Evolutionary conservation across 1,140 invertebrate species (phyloP).

Genomic region (Spodoptera litura): DNA sequence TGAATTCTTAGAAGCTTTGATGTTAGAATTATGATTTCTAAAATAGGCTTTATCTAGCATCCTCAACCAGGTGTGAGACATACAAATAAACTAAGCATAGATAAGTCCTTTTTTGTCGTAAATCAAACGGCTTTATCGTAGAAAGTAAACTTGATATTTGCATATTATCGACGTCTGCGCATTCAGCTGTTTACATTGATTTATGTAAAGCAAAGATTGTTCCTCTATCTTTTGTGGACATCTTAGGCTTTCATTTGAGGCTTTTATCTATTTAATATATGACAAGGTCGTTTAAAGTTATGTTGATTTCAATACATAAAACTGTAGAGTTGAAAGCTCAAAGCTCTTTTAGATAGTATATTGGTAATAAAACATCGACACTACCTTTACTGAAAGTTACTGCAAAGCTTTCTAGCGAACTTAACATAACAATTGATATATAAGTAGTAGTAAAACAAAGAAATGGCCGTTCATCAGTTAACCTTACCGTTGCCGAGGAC

Average conservation of each 20-base stretch:
- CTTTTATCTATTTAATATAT: too few species aligned
- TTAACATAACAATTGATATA: conserved; percentile 14
- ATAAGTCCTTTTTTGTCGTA: conserved; percentile 39
- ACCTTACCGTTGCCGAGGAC: conserved; percentile 6
- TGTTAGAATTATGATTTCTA: not conserved
- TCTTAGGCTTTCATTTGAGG: conserved; percentile 9
- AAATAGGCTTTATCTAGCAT: not conserved
- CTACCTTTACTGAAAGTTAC: not conserved
- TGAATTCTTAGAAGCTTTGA: not conserved
- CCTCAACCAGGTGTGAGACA: conserved; percentile 5
- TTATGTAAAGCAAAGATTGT: conserved; percentile 28
- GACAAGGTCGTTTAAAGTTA: too few species aligned
- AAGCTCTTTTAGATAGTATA: too few species aligned
- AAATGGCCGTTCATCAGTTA: not conserved
- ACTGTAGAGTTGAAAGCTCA: too few species aligned
- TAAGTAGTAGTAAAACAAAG: conserved; percentile 32
- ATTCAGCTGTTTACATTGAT: conserved; percentile 44
- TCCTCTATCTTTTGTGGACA: conserved; percentile 31
- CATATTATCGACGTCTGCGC: conserved; percentile 36
- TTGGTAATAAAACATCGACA: too few species aligned
- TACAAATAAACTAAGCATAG: conserved; percentile 19
- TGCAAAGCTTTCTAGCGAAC: conserved; percentile 10
- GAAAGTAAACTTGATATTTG: conserved; percentile 39
- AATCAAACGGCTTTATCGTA: conserved; percentile 40
- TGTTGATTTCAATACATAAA: too few species aligned